Evolutionary conservation across 1,140 invertebrate species (phyloP).

Genomic region (Bombus confusus): DNA sequence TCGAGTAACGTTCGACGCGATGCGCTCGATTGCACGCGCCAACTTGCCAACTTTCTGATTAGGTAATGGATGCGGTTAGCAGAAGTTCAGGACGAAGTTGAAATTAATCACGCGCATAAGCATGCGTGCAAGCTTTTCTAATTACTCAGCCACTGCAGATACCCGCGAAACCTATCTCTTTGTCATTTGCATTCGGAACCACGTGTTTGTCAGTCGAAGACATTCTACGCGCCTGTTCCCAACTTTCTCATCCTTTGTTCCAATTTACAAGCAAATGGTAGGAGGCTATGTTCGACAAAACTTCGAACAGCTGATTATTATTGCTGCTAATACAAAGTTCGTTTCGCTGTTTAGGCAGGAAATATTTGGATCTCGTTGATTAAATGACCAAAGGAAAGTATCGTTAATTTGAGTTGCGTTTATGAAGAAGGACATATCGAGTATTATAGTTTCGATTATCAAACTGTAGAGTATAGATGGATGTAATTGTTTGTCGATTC

Average conservation of each 20-base stretch:
- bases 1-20: not conserved
- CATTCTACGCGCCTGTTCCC: not conserved
- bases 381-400: not conserved
- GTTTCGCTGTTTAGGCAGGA: not conserved
- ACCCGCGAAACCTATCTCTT: not conserved
- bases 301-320: too few species aligned
- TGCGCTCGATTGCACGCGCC: not conserved
- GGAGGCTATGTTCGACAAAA: too few species aligned
- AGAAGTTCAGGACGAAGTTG: not conserved
- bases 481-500: too few species aligned
- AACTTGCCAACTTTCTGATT: conserved; percentile 19
- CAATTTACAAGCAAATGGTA: not conserved
- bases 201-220: not conserved
- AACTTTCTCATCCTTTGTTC: not conserved
- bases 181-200: not conserved
- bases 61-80: conserved; percentile 2
- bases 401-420: not conserved
- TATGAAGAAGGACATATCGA: not conserved
- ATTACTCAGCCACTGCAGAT: not conserved
- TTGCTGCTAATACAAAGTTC: not conserved
- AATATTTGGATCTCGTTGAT: not conserved
- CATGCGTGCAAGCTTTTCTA: conserved; percentile 2
- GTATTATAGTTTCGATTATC: not conserved
- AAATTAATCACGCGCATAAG: conserved; percentile 2
- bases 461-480: not conserved